phyloP scores from a whole-genome alignment of 64 coral and sea anemone genomes.

The Montipora sp. region DNA sequence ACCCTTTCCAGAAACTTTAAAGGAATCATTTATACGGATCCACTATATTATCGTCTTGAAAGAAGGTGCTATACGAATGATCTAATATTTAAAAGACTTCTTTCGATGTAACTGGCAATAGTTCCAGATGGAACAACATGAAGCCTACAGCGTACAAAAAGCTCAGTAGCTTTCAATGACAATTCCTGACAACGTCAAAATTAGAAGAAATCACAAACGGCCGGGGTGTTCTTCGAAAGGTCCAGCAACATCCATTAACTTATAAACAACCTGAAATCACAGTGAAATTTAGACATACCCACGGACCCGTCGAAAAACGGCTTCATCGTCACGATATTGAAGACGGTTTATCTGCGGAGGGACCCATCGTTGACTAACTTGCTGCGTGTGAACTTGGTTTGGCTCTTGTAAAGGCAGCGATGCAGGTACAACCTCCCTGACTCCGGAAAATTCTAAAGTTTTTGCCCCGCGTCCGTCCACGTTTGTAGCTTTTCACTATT shows the following conservation, averaged over 20 bases:
- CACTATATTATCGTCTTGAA: too few relatives aligned
- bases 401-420: constrained; percentile 83
- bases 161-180: background rate
- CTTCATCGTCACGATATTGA: constrained; percentile 64
- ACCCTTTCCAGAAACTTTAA: too few relatives aligned
- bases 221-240: too few relatives aligned
- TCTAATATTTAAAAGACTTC: too few relatives aligned
- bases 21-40: too few relatives aligned
- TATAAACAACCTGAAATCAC: background rate
- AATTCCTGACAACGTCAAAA: background rate
- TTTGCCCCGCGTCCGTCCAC: constrained; percentile 98
- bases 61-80: too few relatives aligned
- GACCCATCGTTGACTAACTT: constrained; percentile 83
- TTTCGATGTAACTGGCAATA: too few relatives aligned
- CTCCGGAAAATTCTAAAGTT: constrained; percentile 95
- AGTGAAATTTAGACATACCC: constrained; percentile 63
- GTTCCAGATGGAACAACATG: background rate
- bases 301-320: constrained; percentile 91
- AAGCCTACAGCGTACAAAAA: background rate
- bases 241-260: background rate
- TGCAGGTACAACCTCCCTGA: constrained; percentile 79
- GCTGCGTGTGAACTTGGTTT: constrained; percentile 62
- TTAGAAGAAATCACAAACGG: background rate
- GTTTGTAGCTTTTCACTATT: constrained; percentile 87
- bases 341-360: constrained; percentile 68